Base-by-base conservation (phyloP, 2,888 invertebrate species). In the Sinhomidia bicolor region DNA sequence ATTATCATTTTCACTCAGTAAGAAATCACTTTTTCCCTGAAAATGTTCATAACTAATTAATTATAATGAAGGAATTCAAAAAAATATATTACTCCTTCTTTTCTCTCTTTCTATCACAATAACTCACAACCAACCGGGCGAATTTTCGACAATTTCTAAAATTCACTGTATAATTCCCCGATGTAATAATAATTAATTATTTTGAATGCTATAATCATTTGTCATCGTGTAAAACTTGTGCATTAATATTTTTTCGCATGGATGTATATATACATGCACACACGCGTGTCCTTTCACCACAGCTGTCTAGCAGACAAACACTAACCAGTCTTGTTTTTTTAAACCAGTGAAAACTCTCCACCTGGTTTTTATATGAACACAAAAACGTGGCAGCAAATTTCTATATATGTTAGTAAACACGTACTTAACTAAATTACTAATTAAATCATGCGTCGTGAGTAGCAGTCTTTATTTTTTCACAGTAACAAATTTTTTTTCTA, bases 341-440 rank as follows among this genome's bases (percentile, higher is more conserved):
- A 83, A 44, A 36, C 65, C 65, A 29, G 7, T 2, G 65, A 32
- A 32, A 65, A 32, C n/a, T 1, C 29, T 62, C 29, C 29, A 9
- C 32, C 29, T 32, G 68, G 68, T 41, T 71, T 41, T 47, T 7
- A 57, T 7, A 76, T 85, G 85, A 85, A 85, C 85, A 85, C 85
- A 85, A 60, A 44, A 78, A 54, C 65, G 85, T 85, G 85, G 85
- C 23, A 65, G 62, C 60, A 51, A 62, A n/a, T n/a, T n/a, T n/a
- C n/a, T n/a, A n/a, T n/a, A n/a, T n/a, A n/a, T n/a, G n/a, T 41
- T 68, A 12, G n/a, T 14, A 44, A 7, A 32, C 9, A 41, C 7
- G 9, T 17, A 74, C 17, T 84, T 76, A 84, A 76, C 41, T 83
- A 65, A 32, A 65, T 32, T 65, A 60, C 14, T 71, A 82, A 82